These are phyloP conservation scores for Semicossyphus pulcher DNA, from an alignment of 2,113 vertebrate species.

Conservation along the genomic window DNA sequence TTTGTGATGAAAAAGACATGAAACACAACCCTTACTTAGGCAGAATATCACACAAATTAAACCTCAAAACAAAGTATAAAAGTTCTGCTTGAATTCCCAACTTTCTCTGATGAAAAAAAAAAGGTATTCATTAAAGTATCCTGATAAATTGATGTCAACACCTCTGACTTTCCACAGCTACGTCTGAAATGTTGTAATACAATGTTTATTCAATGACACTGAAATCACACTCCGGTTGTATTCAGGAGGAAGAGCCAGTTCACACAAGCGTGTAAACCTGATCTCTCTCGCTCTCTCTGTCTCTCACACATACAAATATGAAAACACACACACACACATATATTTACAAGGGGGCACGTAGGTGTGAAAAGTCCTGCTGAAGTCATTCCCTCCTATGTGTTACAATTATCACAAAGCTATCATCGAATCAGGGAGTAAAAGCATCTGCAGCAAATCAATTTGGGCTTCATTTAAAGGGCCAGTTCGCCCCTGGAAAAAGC, in stretches of 20 bases:
- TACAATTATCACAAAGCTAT: slow-evolving; percentile 30
- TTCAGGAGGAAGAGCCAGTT: background rate
- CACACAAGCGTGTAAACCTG: slow-evolving; percentile 38
- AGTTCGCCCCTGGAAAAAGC: too few relatives aligned
- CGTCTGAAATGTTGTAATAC: slow-evolving; percentile 28
- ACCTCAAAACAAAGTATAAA: too few relatives aligned
- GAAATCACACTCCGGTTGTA: slow-evolving; percentile 30
- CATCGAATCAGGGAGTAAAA: slow-evolving; percentile 12
- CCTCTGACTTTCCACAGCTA: slow-evolving; percentile 27
- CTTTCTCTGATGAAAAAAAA: too few relatives aligned
- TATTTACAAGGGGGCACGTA: too few relatives aligned
- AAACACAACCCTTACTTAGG: background rate
- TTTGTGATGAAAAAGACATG: background rate
- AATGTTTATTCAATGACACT: slow-evolving; percentile 25
- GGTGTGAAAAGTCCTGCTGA: slow-evolving; percentile 13
- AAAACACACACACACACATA: background rate
- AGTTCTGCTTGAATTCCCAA: background rate
- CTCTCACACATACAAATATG: background rate
- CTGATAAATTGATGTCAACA: slow-evolving; percentile 1
- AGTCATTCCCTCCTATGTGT: slow-evolving; percentile 27
- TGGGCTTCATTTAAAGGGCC: too few relatives aligned
- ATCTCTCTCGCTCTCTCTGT: background rate
- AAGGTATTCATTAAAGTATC: too few relatives aligned
- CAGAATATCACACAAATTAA: background rate
- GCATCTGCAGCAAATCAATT: background rate